Evolutionary conservation across 2,888 invertebrate species (phyloP), one percentile per base, ranked within the genome.

Genomic region (Sarcophaga carnaria): DNA sequence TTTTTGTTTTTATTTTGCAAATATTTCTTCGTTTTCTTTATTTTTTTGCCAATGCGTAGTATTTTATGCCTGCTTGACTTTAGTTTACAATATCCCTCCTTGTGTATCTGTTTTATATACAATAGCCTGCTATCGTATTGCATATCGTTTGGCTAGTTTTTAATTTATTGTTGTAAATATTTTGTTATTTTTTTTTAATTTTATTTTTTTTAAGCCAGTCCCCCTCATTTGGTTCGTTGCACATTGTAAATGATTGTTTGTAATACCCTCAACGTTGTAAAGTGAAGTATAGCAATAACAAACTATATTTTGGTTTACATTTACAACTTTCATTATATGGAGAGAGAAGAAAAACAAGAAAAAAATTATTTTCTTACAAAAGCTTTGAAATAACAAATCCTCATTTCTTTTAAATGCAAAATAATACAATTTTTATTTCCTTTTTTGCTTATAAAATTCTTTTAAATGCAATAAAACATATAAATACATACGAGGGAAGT

Each of bases 241-340:
- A 80, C 84, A 85, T 80, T 85, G 76, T 77, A 76, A 80, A 80
- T 75, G 64, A 27, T 83, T 78, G 20, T 64, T 72, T 83, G 77
- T 76, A 77, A 72, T 66, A 66, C 49, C 11, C 5, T 81, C 37
- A 37, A 37, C 37, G 37, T 37, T 37, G 37, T 37, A 37, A 37
- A 37, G 37, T 37, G 37, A 10, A 64, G 63, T 64, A 17, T 72
- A 71, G 54, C 20, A 20, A 59, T 54, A n/a, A 64, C 22, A 60
- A 22, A 60, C 60, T 47, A 80, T 27, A 37, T 64, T 64, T n/a
- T 60, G 60, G 10, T 70, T 70, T 17, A 67, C 20, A 49, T 83
- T 67, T 78, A 74, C 67, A 83, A 83, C 78, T 83, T 83, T 83
- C 78, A 72, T 83, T 83, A 77, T n/a, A 62, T 59, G 1, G 1